Percentiles rank a stretch among this genome's conserved stretches.
phyloP scores from a whole-genome alignment of 2,797 vertebrate species.

The Chelon auratus region DNA sequence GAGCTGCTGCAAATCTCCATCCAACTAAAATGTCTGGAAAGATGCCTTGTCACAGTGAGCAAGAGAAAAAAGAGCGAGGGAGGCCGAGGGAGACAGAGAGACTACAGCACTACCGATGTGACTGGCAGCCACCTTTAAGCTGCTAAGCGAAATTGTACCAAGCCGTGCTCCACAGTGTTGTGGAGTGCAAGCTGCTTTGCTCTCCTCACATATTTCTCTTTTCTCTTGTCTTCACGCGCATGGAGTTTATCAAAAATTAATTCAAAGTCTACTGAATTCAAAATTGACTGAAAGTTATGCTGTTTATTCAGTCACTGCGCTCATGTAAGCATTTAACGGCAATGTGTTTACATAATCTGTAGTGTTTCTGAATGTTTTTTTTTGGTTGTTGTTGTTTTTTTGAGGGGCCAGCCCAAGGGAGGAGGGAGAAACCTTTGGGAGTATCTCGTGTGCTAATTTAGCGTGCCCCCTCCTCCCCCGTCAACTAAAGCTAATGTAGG shows the following conservation, averaged over 20 bases:
- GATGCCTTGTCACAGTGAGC: constrained; percentile 80
- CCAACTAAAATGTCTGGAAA: constrained; percentile 83
- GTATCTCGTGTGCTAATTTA: constrained; percentile 64
- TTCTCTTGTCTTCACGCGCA: constrained; percentile 14
- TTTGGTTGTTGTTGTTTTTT: constrained; percentile 72
- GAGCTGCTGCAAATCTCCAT: constrained; percentile 85
- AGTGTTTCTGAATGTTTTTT: constrained; percentile 74
- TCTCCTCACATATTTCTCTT: constrained; percentile 20
- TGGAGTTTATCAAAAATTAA: constrained; percentile 52
- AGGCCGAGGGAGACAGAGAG: constrained; percentile 44
- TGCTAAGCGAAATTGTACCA: constrained; percentile 45
- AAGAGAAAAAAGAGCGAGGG: constrained; percentile 52
- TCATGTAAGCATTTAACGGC: constrained; percentile 55
- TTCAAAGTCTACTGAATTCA: constrained; percentile 53
- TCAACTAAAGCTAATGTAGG: constrained; percentile 67
- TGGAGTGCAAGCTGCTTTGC: constrained; percentile 33
- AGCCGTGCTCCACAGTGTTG: constrained; percentile 24
- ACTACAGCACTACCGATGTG: constrained; percentile 55
- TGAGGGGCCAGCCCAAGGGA: constrained; percentile 63
- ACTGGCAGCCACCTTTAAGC: constrained; percentile 68
- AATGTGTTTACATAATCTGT: constrained; percentile 73
- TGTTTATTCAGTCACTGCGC: constrained; percentile 60
- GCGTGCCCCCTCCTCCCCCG: constrained; percentile 14
- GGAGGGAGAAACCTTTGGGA: constrained; percentile 63
- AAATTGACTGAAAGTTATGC: constrained; percentile 42